Evolutionary conservation across 2,797 vertebrate species (phyloP).

Genomic region (Rhynchotus rufescens): DNA sequence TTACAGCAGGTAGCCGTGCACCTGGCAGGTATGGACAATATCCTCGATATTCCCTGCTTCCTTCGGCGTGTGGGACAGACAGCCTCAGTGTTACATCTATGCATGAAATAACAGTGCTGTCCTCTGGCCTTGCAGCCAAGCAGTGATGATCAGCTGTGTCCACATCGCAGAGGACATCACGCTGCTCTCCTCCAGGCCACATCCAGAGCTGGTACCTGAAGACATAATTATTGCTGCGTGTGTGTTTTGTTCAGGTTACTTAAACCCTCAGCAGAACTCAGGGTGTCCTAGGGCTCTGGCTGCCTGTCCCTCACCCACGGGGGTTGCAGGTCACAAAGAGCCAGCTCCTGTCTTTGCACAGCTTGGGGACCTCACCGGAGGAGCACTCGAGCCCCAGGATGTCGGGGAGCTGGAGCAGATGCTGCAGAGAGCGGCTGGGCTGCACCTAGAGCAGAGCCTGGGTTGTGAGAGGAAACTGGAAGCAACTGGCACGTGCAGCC

Average conservation of each 20-base stretch:
- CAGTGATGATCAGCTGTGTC: not conserved
- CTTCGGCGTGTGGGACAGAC: not conserved
- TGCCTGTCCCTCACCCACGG: not conserved
- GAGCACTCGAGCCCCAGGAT: not conserved
- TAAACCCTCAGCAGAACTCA: no score
- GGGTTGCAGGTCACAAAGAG: not conserved
- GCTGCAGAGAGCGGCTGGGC: not conserved
- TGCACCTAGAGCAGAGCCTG: not conserved
- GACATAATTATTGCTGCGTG: not conserved
- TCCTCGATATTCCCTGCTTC: not conserved
- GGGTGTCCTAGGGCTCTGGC: no score
- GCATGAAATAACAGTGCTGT: not conserved
- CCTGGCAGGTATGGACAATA: not conserved
- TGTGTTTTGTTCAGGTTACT: not conserved
- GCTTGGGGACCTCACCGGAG: accelerated
- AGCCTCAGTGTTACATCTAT: not conserved
- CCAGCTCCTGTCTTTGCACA: accelerated
- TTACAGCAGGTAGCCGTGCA: no score
- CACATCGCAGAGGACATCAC: accelerated
- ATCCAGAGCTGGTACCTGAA: not conserved
- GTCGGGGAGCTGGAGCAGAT: not conserved
- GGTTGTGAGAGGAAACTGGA: not conserved
- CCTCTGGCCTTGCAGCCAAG: not conserved
- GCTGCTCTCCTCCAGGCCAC: not conserved
- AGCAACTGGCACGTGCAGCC: slow-evolving; percentile 6